phyloP scores from a whole-genome alignment of 2,888 invertebrate species.

The Mactromeris polynyma region DNA sequence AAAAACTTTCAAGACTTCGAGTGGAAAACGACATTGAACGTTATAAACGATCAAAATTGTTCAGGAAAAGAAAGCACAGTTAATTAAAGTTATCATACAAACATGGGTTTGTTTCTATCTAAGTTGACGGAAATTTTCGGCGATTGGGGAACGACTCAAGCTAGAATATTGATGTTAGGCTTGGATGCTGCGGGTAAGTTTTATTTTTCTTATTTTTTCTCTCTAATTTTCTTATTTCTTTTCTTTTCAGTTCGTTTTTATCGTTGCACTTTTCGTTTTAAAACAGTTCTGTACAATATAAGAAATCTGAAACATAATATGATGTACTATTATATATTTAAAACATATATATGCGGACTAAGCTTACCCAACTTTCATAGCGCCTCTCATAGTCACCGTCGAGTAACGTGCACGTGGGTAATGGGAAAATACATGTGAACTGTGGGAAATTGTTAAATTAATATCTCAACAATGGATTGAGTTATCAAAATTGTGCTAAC shows the following conservation, averaged over 20 bases:
- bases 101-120: conserved; percentile 50
- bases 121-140: conserved; percentile 34
- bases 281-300: background rate
- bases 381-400: no score
- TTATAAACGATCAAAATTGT: background rate
- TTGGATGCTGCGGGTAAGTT: conserved; percentile 51
- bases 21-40: background rate
- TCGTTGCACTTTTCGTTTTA: background rate
- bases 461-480: no score
- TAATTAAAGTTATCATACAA: background rate
- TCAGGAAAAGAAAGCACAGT: background rate
- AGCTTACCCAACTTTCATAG: no score
- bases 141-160: conserved; percentile 38
- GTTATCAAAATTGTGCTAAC: no score
- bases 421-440: no score
- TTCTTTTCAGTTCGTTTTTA: background rate
- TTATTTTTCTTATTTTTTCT: background rate
- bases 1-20: no score
- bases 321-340: background rate
- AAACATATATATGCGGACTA: background rate
- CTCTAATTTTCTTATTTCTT: background rate
- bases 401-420: no score
- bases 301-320: background rate
- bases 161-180: conserved; percentile 50
- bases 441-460: no score